Percentiles rank a stretch among this genome's conserved stretches.
Evolutionary conservation across 2,888 invertebrate genomes (phyloP).

Genomic region (Scaptomyza flava): DNA sequence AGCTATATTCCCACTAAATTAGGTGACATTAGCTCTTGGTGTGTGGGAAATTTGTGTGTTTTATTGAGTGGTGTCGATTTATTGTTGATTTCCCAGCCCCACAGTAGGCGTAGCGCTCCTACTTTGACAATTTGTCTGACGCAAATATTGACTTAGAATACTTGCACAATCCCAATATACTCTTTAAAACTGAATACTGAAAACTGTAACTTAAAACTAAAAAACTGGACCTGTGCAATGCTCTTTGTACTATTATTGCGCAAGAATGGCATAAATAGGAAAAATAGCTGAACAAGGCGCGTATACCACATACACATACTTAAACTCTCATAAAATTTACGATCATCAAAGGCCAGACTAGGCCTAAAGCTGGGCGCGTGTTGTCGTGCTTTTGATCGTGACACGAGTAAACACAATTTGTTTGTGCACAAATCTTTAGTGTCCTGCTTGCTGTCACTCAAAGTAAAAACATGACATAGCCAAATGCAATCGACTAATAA

Average conservation of each 20-base stretch:
- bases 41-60: too few relatives aligned
- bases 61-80: too few relatives aligned
- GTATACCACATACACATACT: constrained; percentile 10
- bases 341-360: constrained; percentile 7
- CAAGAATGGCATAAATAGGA: constrained; percentile 50
- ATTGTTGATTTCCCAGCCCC: too few relatives aligned
- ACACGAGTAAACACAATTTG: constrained; percentile 13
- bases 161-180: too few relatives aligned
- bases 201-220: constrained; percentile 32
- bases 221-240: constrained; percentile 47
- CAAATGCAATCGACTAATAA: not conserved
- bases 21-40: too few relatives aligned
- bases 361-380: constrained; percentile 5
- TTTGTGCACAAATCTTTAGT: constrained; percentile 3
- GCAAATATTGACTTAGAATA: too few relatives aligned
- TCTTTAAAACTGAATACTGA: constrained; percentile 4
- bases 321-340: constrained; percentile 2
- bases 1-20: too few relatives aligned
- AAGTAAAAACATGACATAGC: not conserved
- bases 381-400: constrained; percentile 3
- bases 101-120: too few relatives aligned
- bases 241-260: constrained; percentile 67
- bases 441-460: too few relatives aligned
- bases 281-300: constrained; percentile 60
- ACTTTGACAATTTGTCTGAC: too few relatives aligned